phyloP scores from a whole-genome alignment of 1,140 invertebrate species.

The Campoletis sonorensis region DNA sequence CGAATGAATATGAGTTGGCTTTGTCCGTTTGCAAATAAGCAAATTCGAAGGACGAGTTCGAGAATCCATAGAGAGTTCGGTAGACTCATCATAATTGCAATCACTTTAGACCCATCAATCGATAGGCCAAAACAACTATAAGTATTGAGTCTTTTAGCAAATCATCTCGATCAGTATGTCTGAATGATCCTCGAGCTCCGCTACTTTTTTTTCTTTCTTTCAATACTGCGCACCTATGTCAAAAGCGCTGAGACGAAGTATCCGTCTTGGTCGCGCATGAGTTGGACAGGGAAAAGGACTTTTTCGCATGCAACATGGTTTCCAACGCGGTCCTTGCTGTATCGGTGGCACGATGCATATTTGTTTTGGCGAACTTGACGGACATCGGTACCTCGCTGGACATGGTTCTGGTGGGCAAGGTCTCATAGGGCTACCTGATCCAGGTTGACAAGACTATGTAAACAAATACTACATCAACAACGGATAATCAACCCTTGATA shows the following conservation, averaged over 20 bases:
- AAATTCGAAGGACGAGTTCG: slow-evolving; percentile 54
- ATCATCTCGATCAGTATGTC: no score
- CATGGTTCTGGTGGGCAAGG: slow-evolving; percentile 35
- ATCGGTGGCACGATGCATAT: slow-evolving; percentile 58
- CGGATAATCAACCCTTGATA: no score
- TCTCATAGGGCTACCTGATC: slow-evolving; percentile 50
- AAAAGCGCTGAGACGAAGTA: slow-evolving; percentile 49
- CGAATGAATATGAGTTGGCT: slow-evolving; percentile 49
- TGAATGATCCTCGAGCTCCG: no score
- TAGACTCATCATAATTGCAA: slow-evolving; percentile 13
- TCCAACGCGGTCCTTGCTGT: slow-evolving; percentile 57
- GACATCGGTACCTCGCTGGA: slow-evolving; percentile 53
- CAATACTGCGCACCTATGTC: slow-evolving; percentile 58
- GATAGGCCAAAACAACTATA: not conserved
- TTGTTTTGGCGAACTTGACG: slow-evolving; percentile 46
- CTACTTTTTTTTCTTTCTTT: slow-evolving; percentile 34
- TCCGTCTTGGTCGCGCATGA: slow-evolving; percentile 53
- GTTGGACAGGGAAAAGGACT: slow-evolving; percentile 58
- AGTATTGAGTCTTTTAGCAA: slow-evolving; percentile 4
- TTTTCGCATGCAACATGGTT: slow-evolving; percentile 64
- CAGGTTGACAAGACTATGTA: slow-evolving; percentile 48
- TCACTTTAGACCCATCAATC: not conserved
- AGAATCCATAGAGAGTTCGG: slow-evolving; percentile 47
- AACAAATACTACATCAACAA: not conserved
- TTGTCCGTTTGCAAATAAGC: slow-evolving; percentile 42